A percentile compares a stretch with the other conserved stretches of the same genome.
phyloP scores from a whole-genome alignment of 2,797 vertebrate genomes.

The Hydrophis major region DNA sequence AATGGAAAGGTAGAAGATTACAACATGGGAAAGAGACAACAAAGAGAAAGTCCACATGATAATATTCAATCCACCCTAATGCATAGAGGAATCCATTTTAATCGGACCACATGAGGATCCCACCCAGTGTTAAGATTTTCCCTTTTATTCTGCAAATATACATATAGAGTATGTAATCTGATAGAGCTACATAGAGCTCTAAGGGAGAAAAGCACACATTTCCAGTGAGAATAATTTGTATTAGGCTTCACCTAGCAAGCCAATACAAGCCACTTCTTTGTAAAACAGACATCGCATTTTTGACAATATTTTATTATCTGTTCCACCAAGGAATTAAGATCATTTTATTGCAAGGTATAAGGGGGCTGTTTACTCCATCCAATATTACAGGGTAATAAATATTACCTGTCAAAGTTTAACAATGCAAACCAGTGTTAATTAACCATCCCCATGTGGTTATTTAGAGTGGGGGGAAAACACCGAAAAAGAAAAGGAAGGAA shows the following conservation, averaged over 20 bases:
- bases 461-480: constrained; percentile 40
- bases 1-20: not conserved
- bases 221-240: constrained; percentile 37
- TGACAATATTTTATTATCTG: constrained; percentile 42
- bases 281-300: constrained; percentile 32
- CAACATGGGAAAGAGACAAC: not conserved
- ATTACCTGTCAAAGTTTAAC: constrained; percentile 71
- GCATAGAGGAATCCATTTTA: not conserved
- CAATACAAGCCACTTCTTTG: constrained; percentile 42
- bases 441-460: constrained; percentile 66
- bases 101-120: not conserved
- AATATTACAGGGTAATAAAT: constrained; percentile 72
- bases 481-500: not conserved
- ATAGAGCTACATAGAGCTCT: constrained; percentile 34
- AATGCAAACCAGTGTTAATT: constrained; percentile 71
- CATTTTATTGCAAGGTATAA: constrained; percentile 49
- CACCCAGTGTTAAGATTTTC: constrained; percentile 25
- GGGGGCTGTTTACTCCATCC: constrained; percentile 61
- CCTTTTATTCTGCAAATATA: constrained; percentile 22
- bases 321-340: constrained; percentile 50
- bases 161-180: constrained; percentile 24
- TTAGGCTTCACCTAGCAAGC: constrained; percentile 40
- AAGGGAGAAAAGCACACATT: constrained; percentile 27
- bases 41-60: not conserved
- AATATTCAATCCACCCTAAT: not conserved